Evolutionary conservation across 1,140 invertebrate species (phyloP).

Genomic region (Eupristina koningsbergeri): DNA sequence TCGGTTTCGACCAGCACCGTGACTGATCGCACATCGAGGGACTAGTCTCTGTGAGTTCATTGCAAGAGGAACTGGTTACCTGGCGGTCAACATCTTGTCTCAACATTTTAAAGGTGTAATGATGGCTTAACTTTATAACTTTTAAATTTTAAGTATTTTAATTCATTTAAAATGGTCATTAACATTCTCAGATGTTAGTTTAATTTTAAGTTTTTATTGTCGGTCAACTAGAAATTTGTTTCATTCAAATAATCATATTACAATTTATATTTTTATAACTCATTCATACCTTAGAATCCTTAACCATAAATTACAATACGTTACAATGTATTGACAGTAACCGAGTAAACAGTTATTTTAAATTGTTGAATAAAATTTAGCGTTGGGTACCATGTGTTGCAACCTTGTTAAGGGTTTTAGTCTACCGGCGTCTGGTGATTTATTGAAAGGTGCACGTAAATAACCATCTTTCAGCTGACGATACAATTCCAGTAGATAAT

Average conservation of each 20-base stretch:
- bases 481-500: slow-evolving; percentile 66
- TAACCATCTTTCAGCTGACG: slow-evolving; percentile 61
- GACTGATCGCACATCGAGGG: background rate
- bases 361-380: background rate
- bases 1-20: background rate
- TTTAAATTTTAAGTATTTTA: too few relatives aligned
- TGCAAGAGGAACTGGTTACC: slow-evolving; percentile 43
- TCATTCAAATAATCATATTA: too few relatives aligned
- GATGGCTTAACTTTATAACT: background rate
- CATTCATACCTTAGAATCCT: background rate
- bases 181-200: too few relatives aligned
- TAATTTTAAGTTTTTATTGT: too few relatives aligned
- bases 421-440: slow-evolving; percentile 58
- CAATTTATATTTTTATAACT: too few relatives aligned
- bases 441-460: slow-evolving; percentile 63
- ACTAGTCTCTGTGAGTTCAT: slow-evolving; percentile 45
- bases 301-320: slow-evolving; percentile 5
- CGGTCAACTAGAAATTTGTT: too few relatives aligned
- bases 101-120: background rate
- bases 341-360: background rate
- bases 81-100: background rate
- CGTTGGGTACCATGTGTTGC: background rate
- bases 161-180: too few relatives aligned
- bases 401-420: slow-evolving; percentile 38
- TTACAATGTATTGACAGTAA: background rate